These are phyloP conservation scores for Sceloporus undulatus DNA, from an alignment of 2,113 vertebrate species.

Conservation along the genomic window DNA sequence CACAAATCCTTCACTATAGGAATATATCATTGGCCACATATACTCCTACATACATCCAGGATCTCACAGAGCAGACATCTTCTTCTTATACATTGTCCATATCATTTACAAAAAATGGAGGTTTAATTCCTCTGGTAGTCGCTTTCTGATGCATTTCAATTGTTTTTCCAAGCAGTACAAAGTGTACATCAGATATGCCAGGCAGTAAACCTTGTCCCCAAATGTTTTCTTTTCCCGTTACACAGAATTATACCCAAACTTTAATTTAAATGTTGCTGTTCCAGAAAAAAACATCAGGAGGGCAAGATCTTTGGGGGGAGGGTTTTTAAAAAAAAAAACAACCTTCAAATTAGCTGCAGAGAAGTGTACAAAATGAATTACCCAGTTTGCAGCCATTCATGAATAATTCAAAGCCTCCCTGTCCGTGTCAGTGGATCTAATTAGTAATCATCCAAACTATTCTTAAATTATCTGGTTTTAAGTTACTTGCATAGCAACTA, in stretches of 20 bases:
- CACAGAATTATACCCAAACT: conserved; percentile 15
- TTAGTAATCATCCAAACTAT: conserved; percentile 84
- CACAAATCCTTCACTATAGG: background rate
- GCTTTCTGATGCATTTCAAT: background rate
- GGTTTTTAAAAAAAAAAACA: conserved; percentile 64
- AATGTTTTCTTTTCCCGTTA: background rate
- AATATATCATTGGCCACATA: background rate
- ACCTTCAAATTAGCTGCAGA: conserved; percentile 76
- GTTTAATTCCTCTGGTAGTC: too few relatives aligned
- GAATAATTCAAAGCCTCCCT: conserved; percentile 82
- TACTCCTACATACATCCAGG: background rate
- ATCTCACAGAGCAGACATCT: background rate
- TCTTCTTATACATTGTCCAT: background rate
- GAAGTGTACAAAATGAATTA: conserved; percentile 78
- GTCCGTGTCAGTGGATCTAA: conserved; percentile 74
- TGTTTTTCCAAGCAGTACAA: background rate
- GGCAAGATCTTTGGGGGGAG: conserved; percentile 21
- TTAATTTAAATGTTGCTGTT: background rate
- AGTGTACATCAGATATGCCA: background rate
- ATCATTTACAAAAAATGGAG: background rate
- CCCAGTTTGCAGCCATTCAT: conserved; percentile 77
- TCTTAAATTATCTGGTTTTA: conserved; percentile 81
- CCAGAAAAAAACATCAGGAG: conserved; percentile 60
- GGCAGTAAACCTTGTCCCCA: background rate
- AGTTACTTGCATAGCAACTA: conserved; percentile 74